These are phyloP conservation scores for Toxotes lorentzi DNA, from an alignment of 2,797 vertebrate genomes.

Conservation along the genomic window DNA sequence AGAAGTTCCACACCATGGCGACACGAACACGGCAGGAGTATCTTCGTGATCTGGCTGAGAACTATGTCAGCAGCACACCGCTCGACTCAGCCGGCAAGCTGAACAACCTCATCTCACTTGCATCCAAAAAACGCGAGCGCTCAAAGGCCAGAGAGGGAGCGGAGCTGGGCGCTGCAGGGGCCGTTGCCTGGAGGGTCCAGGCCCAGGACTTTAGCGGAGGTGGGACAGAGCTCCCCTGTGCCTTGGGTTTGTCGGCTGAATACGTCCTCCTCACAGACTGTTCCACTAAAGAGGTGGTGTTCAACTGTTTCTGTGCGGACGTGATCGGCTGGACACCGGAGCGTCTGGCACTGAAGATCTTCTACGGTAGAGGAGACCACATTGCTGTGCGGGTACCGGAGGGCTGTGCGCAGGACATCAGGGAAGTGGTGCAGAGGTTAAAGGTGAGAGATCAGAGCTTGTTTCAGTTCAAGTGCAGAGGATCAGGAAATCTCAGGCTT, in stretches of 20 bases:
- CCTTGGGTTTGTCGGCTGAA: conserved; percentile 90
- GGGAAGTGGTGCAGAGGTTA: conserved; percentile 92
- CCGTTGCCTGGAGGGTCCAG: conserved; percentile 89
- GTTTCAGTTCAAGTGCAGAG: neutral
- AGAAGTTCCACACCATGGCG: conserved; percentile 97
- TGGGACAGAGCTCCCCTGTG: conserved; percentile 83
- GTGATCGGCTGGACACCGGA: conserved; percentile 95
- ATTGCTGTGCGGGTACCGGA: conserved; percentile 86
- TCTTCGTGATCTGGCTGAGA: conserved; percentile 92
- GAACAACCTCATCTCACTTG: conserved; percentile 92
- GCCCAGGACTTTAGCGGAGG: conserved; percentile 90
- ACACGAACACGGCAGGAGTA: conserved; percentile 94
- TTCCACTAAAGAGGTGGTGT: conserved; percentile 92
- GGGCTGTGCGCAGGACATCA: conserved; percentile 87
- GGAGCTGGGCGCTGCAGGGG: conserved; percentile 88
- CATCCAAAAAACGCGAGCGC: conserved; percentile 93
- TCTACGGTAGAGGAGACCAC: conserved; percentile 93
- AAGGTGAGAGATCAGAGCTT: conserved; percentile 85
- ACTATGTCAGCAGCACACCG: conserved; percentile 89
- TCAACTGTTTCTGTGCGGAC: conserved; percentile 94
- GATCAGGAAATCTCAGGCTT: neutral
- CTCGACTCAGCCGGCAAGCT: conserved; percentile 91
- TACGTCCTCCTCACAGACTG: conserved; percentile 89
- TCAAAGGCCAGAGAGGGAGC: conserved; percentile 85
- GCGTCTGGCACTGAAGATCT: conserved; percentile 87